Evolutionary conservation across 2,797 vertebrate genomes (phyloP).

Genomic region (Hyperoplus lanceolatus): DNA sequence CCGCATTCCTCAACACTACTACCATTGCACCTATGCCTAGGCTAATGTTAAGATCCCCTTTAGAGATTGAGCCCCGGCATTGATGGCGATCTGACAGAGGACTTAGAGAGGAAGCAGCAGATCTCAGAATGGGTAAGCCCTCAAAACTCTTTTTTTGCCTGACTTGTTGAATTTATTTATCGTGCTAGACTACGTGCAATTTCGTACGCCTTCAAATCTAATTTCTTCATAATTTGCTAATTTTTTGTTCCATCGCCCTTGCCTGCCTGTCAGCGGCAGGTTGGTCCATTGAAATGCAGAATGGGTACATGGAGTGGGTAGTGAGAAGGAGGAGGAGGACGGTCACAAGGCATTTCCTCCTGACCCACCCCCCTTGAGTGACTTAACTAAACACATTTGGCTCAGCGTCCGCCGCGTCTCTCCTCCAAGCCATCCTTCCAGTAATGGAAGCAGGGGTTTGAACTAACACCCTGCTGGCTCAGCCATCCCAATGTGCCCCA

Average conservation of each 20-base stretch:
- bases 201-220: conserved; percentile 49
- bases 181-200: conserved; percentile 60
- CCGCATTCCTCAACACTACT: conserved; percentile 88
- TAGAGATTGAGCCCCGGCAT: conserved; percentile 83
- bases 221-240: conserved; percentile 66
- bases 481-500: conserved; percentile 79
- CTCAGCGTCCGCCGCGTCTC: conserved; percentile 73
- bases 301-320: conserved; percentile 77
- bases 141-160: conserved; percentile 76
- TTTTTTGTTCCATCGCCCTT: conserved; percentile 81
- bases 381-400: conserved; percentile 87
- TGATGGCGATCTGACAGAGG: conserved; percentile 88
- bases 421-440: conserved; percentile 79
- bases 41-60: conserved; percentile 84
- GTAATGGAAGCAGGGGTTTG: conserved; percentile 77
- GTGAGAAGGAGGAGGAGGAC: conserved; percentile 80
- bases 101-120: conserved; percentile 82
- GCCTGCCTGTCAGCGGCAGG: conserved; percentile 81
- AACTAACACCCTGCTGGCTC: conserved; percentile 82
- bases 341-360: conserved; percentile 86
- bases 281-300: conserved; percentile 88
- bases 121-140: conserved; percentile 90
- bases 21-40: conserved; percentile 87
- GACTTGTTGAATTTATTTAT: conserved; percentile 88
- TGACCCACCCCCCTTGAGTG: conserved; percentile 85